Base-by-base conservation (phyloP, 92 coral and sea anemone genomes). In the Nematostella vectensis region DNA sequence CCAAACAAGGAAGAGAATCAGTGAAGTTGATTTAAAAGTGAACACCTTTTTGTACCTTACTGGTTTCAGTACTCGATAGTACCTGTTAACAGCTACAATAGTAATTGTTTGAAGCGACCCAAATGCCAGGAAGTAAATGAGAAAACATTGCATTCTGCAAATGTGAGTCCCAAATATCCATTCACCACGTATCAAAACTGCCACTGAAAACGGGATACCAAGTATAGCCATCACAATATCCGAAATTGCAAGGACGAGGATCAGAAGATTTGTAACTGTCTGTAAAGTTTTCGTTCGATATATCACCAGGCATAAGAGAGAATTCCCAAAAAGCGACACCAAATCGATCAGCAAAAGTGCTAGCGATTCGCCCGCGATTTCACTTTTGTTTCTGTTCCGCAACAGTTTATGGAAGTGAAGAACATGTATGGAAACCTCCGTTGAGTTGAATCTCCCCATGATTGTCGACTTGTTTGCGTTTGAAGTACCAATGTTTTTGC, bases 61-160 rank as follows among this genome's bases (percentile, higher is more conserved):
- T 19, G 85, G 68, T 45, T 71, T 78, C 2, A 78, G 48, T 9
- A 78, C 71, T 10, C 79, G 58, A 43, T 63, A 78, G 45, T 63
- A 78, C 47, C 85, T 31, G 64, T 78, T 78, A 0, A 78, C 50
- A 2, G 85, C 76, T 15, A 74, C 63, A 26, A 78, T 6, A n/a
- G 75, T 74, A 28, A 78, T 58, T 19, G 85, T 78, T 54, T 78
- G 85, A 22, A 78, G 55, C 3, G 85, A 78, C 3, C 63, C 75
- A 24, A 78, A 54, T 0, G 79, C 78, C 10, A 78, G 47, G 44
- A 53, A 72, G 49, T 78, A 78, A 19, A 78, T 53, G 4, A 72
- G 67, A 39, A 71, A 78, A 24, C 85, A 78, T 25, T 78, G 85
- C 61, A 78, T 55, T 3, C 54, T 25, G 27, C 85, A 78, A 20